Base-by-base conservation (phyloP, 2,797 vertebrate genomes). In the Dendrocincla fuliginosa region DNA sequence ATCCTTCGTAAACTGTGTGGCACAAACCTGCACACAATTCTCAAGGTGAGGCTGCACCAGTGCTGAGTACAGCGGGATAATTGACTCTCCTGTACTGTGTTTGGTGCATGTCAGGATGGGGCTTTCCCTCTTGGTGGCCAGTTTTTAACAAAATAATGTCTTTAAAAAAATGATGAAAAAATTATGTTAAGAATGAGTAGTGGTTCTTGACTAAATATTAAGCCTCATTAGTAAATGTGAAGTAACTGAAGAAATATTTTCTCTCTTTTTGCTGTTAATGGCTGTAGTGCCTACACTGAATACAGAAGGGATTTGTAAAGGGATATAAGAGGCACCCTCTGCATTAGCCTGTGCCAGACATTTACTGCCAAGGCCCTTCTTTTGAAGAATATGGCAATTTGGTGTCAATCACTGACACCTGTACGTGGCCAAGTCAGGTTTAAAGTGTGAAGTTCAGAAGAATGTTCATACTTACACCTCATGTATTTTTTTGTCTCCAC, bases 341-440 rank as follows among this genome's bases (percentile, higher is more conserved):
- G 12, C 22, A 24, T 9, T 67, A 41, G 15, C 55, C 35, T 74
- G 46, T 83, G 9, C 6, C 2, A 52, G 57, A 7, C 32, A 16
- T 65, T 83, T 74, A 39, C 12, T 33, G 28, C 17, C 41, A 6
- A 10, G 5, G 16, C 6, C 18, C 32, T 74, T 74, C 23, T 41
- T 53, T 67, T 59, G 60, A 79, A 67, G 12, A 69, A 16, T 32
- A 16, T 49, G 19, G 39, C 19, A 63, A 10, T 84, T 84, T 6
- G 13, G 7, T 89, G 30, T 50, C 18, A 15, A n/a, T 47, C 20
- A 11, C 22, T 74, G 69, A n/a, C 19, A 46, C 17, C 16, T 0
- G 0, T 27, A 9, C 22, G 7, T 25, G 10, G 9, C 20, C 3
- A 8, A 8, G 57, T 25, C 0, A 1, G 18, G 7, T 87, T 93